Evolutionary conservation across 2,797 vertebrate species (phyloP).

Genomic region (Cygnus olor): DNA sequence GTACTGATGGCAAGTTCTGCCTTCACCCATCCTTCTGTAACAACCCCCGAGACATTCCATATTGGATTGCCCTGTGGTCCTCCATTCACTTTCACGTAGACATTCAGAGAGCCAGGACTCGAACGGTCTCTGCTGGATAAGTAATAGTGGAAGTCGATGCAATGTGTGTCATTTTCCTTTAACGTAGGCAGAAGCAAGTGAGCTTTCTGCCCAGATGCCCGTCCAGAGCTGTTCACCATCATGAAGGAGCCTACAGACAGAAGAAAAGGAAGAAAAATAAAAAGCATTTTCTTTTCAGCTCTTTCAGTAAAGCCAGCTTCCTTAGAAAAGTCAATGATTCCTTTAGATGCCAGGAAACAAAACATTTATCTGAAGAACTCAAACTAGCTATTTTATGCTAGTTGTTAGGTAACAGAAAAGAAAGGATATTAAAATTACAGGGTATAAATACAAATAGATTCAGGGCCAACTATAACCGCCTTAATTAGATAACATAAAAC

Average conservation of each 20-base stretch:
- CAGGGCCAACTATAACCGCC: not conserved
- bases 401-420: not conserved
- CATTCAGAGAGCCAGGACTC: conserved; percentile 91
- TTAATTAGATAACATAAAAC: not conserved
- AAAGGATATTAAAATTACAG: not conserved
- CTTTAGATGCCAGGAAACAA: not conserved
- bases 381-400: not conserved
- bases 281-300: not conserved
- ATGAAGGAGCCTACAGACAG: conserved; percentile 89
- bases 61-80: conserved; percentile 94
- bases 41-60: conserved; percentile 91
- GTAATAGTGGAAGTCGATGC: conserved; percentile 97
- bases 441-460: not conserved
- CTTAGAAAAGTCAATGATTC: not conserved
- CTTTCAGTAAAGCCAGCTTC: not conserved
- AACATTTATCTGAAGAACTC: not conserved
- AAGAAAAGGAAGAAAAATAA: not conserved
- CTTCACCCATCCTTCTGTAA: conserved; percentile 95
- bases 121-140: conserved; percentile 90
- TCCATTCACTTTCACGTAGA: conserved; percentile 95
- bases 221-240: conserved; percentile 94
- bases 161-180: conserved; percentile 97
- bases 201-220: conserved; percentile 94
- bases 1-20: conserved; percentile 96
- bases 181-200: conserved; percentile 92